Evolutionary conservation across 2,113 vertebrate species (phyloP), one percentile per base, ranked within the genome.

Genomic region (Raja brachyura): DNA sequence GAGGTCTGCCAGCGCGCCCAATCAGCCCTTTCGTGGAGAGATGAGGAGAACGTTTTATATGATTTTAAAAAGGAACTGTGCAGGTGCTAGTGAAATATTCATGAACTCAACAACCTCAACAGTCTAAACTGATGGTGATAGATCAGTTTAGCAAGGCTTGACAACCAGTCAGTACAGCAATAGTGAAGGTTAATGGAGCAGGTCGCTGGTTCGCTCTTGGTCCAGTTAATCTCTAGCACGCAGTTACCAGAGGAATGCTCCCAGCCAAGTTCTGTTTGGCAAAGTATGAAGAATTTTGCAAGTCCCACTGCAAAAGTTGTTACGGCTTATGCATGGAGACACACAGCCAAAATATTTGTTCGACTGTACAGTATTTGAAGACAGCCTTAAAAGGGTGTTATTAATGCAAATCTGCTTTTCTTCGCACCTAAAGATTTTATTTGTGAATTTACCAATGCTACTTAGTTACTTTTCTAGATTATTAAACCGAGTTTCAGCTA

Each of bases 31-130:
- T 63, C 28, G 16, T n/a, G 83, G 13, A 18, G 83, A 86, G n/a
- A 13, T 31, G 83, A 11, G 13, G 83, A 63, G 13, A 48, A 39
- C 9, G 48, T 73, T 90, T 31, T 16, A 66, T 73, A 70, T 63
- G 13, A 22, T 4, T n/a, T n/a, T n/a, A n/a, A 25, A 68, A 39
- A 90, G 54, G 66, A 73, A 68, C 20, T 13, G 18, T 48, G 59
- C 7, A 66, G 28, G 48, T 7, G 5, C 63, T 73, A 22, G 90
- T 70, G 8, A 22, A 92, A 48, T 92, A 92, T 48, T 48, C 68
- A 73, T 92, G 33, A 73, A 92, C 68, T 28, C 11, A 73, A 90
- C n/a, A n/a, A 92, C 31, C 16, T 92, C 33, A 70, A 92, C 31
- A 68, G 11, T 48, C 2, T 20, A 25, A 59, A 85, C 54, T 85